Conservation (phyloP, 2,888 invertebrate species). For the Hypomecis punctinalis region DNA sequence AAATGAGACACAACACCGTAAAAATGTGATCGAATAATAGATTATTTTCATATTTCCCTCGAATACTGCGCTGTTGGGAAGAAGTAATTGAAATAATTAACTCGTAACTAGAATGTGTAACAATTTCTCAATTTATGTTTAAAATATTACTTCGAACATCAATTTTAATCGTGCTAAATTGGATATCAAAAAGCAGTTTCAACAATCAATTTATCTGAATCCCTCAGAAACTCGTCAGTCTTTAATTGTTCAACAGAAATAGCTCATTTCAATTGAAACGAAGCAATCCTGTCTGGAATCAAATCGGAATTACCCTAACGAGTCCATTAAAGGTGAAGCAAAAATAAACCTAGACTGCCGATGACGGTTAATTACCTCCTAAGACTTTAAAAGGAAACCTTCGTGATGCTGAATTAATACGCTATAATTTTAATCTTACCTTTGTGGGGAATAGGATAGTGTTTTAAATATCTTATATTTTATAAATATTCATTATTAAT, state of each 20-base stretch:
- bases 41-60: no score
- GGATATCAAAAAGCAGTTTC: background rate
- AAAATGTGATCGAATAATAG: no score
- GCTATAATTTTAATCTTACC: background rate
- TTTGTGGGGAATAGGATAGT: background rate
- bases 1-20: no score
- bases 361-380: constrained; percentile 20
- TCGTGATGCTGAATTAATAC: constrained; percentile 15
- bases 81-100: no score
- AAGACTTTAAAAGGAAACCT: constrained; percentile 5
- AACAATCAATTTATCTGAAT: background rate
- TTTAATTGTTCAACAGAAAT: constrained; percentile 20
- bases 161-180: no score
- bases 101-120: no score
- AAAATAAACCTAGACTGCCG: constrained; percentile 18
- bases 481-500: background rate
- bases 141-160: no score
- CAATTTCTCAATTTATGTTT: no score
- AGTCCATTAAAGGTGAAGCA: constrained; percentile 23
- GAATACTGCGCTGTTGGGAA: no score
- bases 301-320: constrained; percentile 33
- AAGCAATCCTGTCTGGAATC: constrained; percentile 21
- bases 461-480: background rate
- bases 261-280: constrained; percentile 14
- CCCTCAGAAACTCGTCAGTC: constrained; percentile 5